Base-by-base conservation (phyloP, 2,888 invertebrate species). In the Caenorhabditis sp. region DNA sequence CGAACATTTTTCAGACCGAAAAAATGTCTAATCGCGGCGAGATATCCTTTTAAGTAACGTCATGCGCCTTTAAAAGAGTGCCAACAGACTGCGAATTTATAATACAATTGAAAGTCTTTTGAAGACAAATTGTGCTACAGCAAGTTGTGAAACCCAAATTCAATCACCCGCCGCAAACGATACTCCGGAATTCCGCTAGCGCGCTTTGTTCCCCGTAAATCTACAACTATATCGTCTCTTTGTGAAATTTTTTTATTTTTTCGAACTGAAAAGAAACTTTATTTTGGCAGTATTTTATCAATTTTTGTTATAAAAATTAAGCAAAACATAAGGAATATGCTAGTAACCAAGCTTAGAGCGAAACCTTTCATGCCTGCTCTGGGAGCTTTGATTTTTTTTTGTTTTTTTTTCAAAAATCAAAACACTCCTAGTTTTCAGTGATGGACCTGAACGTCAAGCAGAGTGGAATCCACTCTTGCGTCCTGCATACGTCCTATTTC, bases 361-460 rank as follows among this genome's bases (percentile, higher is more conserved):
- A n/a, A n/a, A n/a, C n/a, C n/a, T n/a, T n/a, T n/a, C n/a, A n/a
- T n/a, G n/a, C n/a, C n/a, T n/a, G 31, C 7, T 31, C 7, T 31
- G 4, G 7, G 7, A 44, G 44, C 2, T 44, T 44, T 5, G 16
- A 16, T 16, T 16, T n/a, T 16, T 38, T 59, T 38, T 35, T 26
- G 16, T 44, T 44, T 22, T 22, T 63, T 22, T 41, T 44, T 47
- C 26, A 44, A 26, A 26, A 58, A 31, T 56, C n/a, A n/a, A 31
- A 3, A 28, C 44, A 24, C 14, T 22, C 49, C n/a, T 10, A 22
- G 6, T 54, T 54, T 54, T 54, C 54, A 56, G 70, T 63, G 28
- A 88, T 88, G 88, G 89, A 89, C 59, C 58, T 89, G 14, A 89
- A 89, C 64, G 84, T 89, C 5, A 87, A 87, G 49, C 89, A 89